A percentile compares a stretch with the other conserved stretches of the same genome.
phyloP scores from a whole-genome alignment of 2,888 invertebrate genomes.

The Parnassius glacialis region DNA sequence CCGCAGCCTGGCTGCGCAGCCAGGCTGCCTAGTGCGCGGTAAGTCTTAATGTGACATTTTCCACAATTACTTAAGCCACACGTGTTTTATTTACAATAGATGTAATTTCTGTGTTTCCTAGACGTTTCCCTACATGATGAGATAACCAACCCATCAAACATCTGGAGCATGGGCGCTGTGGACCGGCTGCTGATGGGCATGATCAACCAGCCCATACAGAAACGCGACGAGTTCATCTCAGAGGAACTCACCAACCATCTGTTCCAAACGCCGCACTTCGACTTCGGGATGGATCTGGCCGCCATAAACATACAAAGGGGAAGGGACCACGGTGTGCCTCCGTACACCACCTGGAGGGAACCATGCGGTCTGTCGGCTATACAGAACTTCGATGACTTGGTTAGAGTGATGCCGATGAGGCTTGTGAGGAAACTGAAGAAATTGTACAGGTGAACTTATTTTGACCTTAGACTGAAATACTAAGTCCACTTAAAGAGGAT shows the following conservation, averaged over 20 bases:
- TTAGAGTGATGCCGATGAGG: slow-evolving; percentile 83
- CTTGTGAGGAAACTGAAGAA: slow-evolving; percentile 82
- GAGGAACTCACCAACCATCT: slow-evolving; percentile 91
- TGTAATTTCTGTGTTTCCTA: slow-evolving; percentile 45
- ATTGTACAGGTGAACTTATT: slow-evolving; percentile 70
- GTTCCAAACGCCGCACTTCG: slow-evolving; percentile 86
- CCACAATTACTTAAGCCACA: no score
- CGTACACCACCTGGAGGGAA: slow-evolving; percentile 89
- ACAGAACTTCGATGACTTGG: slow-evolving; percentile 85
- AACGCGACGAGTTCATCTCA: slow-evolving; percentile 90
- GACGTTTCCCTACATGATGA: slow-evolving; percentile 91
- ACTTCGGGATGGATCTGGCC: slow-evolving; percentile 92
- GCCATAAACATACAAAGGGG: slow-evolving; percentile 93
- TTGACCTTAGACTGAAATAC: no score
- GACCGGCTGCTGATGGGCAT: slow-evolving; percentile 89
- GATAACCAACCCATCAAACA: slow-evolving; percentile 84
- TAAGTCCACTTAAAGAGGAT: no score
- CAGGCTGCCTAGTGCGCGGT: no score
- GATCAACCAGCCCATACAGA: slow-evolving; percentile 88
- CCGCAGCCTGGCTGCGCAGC: no score
- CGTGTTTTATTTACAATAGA: no score
- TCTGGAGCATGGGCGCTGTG: slow-evolving; percentile 89
- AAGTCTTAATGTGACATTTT: no score
- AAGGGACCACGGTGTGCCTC: slow-evolving; percentile 91
- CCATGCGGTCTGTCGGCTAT: slow-evolving; percentile 88